phyloP scores from a whole-genome alignment of 2,113 vertebrate genomes.

The Ictalurus punctatus region DNA sequence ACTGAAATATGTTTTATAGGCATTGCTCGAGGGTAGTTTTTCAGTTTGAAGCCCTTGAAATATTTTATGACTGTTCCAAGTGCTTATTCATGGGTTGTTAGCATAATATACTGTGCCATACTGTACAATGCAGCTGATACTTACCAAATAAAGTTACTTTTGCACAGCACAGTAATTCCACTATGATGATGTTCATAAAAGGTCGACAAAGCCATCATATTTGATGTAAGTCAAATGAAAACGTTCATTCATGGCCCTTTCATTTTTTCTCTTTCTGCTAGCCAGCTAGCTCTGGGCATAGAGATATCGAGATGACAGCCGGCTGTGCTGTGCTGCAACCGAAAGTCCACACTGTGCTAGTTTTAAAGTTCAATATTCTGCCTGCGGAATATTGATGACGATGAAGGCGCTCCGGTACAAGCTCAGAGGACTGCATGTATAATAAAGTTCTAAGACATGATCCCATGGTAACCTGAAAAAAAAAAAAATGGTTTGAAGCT shows the following conservation, averaged over 20 bases:
- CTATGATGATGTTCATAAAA: neutral
- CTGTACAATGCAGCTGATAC: neutral
- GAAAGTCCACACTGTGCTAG: neutral
- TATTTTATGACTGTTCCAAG: neutral
- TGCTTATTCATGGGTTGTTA: neutral
- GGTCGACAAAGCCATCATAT: neutral
- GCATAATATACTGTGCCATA: neutral
- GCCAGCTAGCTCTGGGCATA: neutral
- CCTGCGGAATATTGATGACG: neutral
- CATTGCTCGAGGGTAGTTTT: neutral
- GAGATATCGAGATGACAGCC: no score
- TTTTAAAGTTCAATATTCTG: constrained; percentile 1
- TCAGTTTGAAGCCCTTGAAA: neutral
- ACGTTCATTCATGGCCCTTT: neutral
- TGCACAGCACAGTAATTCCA: neutral
- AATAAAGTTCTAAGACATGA: neutral
- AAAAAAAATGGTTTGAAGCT: neutral
- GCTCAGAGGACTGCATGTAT: neutral
- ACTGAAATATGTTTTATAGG: neutral
- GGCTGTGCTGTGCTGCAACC: neutral
- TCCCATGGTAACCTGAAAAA: neutral
- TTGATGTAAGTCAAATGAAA: neutral
- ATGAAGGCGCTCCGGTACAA: neutral
- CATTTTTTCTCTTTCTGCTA: neutral
- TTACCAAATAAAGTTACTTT: neutral